Base-by-base conservation (phyloP, 53 echinoderm and acorn worm species). In the Astropecten irregularis region DNA sequence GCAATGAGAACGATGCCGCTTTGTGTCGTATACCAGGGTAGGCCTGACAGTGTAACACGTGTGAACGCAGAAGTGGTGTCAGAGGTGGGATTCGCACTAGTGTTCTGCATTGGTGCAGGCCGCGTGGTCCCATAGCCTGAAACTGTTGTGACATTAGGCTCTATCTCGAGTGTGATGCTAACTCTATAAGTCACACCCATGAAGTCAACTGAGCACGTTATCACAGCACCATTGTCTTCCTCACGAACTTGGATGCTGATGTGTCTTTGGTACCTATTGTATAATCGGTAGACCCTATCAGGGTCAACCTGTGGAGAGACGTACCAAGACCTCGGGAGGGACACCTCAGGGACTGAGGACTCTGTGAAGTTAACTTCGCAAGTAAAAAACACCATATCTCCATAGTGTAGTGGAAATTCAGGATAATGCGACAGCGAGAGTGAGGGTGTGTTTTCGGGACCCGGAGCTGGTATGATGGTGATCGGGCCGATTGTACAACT, bases 21-120 rank as follows among this genome's bases (percentile, higher is more conserved):
- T n/a, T n/a, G 79, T 3, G 20, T 38, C 25, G 76, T 19, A 76
- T 76, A 58, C 76, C 76, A 76, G 23, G 76, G 76, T 27, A 50
- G 76, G 57, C 40, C 57, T 58, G n/a, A n/a, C 14, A 26, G 39
- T 29, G 37, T 25, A 28, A n/a, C 15, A 28, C 27, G 23, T 38
- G 58, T 57, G 27, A 28, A 39, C 38, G 56, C 20, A 1, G 40
- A 7, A 9, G 5, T 58, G 40, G 42, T 58, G 28, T 38, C 76
- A 57, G 76, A 14, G 25, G 76, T 76, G 58, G 76, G 56, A 40
- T 76, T 15, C 42, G 58, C 39, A 9, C 14, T 16, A 53, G 40
- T 36, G n/a, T n/a, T n/a, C n/a, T n/a, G n/a, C n/a, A n/a, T n/a
- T n/a, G n/a, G n/a, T n/a, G n/a, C 79, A 6, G 61, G 30, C 19